Evolutionary conservation across 2,113 vertebrate species (phyloP).

Genomic region (Otolemur garnettii): DNA sequence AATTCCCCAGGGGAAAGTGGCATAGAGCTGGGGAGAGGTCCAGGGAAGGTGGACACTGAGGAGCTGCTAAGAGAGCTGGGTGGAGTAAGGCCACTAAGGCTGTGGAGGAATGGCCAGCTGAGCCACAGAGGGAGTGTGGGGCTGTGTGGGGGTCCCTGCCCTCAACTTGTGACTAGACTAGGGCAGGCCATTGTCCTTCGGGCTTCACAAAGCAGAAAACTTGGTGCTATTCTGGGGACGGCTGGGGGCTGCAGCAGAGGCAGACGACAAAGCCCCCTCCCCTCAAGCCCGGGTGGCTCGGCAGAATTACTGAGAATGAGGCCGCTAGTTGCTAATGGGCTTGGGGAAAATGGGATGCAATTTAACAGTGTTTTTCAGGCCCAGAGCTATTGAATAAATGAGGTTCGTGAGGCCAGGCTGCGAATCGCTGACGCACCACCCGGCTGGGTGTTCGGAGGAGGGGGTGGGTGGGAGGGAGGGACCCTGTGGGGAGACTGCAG

Average conservation of each 20-base stretch:
- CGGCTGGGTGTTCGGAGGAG: neutral
- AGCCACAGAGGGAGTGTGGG: neutral
- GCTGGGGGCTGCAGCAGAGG: neutral
- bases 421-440: conserved; percentile 14
- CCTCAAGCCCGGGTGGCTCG: neutral
- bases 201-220: neutral
- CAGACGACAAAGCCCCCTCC: neutral
- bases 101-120: neutral
- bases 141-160: neutral
- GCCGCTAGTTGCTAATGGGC: conserved; percentile 57
- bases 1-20: neutral
- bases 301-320: neutral
- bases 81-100: neutral
- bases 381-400: conserved; percentile 70
- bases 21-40: neutral
- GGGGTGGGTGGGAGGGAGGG: too few relatives aligned
- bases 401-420: neutral
- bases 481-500: neutral
- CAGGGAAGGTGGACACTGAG: neutral
- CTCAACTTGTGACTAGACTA: too few relatives aligned
- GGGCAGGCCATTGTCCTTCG: neutral
- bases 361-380: conserved; percentile 58
- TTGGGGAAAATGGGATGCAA: conserved; percentile 67
- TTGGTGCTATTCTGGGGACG: neutral
- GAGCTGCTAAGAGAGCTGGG: too few relatives aligned